Evolutionary conservation across 2,888 invertebrate species (phyloP).

Genomic region (Sminthurides aquaticus): DNA sequence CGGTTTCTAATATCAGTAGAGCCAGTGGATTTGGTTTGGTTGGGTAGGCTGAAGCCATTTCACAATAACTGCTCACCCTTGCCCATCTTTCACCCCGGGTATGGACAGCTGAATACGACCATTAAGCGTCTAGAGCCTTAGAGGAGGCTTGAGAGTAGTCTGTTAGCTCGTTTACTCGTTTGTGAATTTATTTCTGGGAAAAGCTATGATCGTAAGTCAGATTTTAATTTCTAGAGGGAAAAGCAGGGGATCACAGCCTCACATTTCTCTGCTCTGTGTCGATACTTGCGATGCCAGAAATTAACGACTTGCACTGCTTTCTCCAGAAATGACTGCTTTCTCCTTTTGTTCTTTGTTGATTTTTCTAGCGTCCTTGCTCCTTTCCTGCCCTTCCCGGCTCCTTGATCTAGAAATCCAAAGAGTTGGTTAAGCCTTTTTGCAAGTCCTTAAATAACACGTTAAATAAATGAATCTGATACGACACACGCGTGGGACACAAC

Average conservation of each 20-base stretch:
- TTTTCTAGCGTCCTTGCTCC: background rate
- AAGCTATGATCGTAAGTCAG: background rate
- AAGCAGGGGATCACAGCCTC: too few species aligned
- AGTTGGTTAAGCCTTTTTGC: too few species aligned
- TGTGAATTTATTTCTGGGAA: background rate
- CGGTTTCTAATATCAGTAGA: background rate
- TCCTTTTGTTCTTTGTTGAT: too few species aligned
- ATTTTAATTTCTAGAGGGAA: background rate
- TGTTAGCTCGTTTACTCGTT: background rate
- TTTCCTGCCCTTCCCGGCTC: background rate
- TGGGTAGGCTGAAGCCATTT: too few species aligned
- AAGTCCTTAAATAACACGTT: too few species aligned
- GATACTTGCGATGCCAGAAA: background rate
- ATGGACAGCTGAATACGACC: background rate
- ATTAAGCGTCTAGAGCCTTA: background rate
- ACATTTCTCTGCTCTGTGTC: too few species aligned
- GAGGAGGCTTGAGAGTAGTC: background rate
- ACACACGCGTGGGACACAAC: too few species aligned
- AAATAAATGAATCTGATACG: too few species aligned
- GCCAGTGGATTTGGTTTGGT: too few species aligned
- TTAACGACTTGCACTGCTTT: too few species aligned
- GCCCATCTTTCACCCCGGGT: background rate
- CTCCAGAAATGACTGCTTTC: too few species aligned
- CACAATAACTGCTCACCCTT: background rate
- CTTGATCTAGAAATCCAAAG: too few species aligned